These are phyloP conservation scores for Nettapus auritus DNA, from an alignment of 2,113 vertebrate genomes.

Conservation along the genomic window DNA sequence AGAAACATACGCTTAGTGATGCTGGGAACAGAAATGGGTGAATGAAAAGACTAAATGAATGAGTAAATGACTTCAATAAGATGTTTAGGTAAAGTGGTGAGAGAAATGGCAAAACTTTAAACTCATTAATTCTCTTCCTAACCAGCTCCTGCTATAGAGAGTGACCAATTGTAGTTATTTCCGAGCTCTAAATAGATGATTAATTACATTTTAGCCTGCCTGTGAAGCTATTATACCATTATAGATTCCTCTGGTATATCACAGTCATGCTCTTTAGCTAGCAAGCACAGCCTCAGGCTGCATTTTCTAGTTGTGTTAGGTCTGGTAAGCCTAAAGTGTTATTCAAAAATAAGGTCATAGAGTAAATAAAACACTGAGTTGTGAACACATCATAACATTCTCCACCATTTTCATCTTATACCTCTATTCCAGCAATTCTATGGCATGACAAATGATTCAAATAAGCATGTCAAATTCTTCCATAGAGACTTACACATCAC, in stretches of 20 bases:
- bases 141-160: not conserved
- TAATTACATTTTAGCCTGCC: conserved; percentile 28
- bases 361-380: conserved; percentile 9
- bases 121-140: conserved; percentile 1
- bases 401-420: not conserved
- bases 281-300: not conserved
- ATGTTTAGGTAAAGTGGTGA: not conserved
- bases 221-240: not conserved
- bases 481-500: not conserved
- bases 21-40: not conserved
- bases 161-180: not conserved
- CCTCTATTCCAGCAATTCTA: not conserved
- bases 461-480: not conserved
- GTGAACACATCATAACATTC: not conserved
- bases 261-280: conserved; percentile 8
- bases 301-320: not conserved
- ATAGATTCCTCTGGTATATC: conserved; percentile 3
- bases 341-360: not conserved
- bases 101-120: not conserved
- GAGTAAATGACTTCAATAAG: not conserved
- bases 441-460: not conserved
- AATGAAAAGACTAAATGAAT: not conserved
- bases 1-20: not conserved
- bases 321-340: not conserved
- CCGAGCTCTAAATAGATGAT: conserved; percentile 5